Evolutionary conservation across 2,113 vertebrate species (phyloP).

Genomic region (Pomatostomus ruficeps): DNA sequence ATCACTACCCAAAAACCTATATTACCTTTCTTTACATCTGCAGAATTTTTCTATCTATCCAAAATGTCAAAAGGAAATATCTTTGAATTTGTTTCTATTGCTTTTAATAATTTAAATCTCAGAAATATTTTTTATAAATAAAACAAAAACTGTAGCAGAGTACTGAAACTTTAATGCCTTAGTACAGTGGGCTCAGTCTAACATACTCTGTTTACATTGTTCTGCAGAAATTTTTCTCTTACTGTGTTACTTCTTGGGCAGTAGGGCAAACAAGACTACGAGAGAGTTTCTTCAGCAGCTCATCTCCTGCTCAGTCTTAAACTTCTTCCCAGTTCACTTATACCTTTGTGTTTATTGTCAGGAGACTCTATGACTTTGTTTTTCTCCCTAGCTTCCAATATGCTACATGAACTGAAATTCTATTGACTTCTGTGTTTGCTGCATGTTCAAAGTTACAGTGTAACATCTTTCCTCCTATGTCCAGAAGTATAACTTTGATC

Average conservation of each 20-base stretch:
- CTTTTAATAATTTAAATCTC: slow-evolving; percentile 57
- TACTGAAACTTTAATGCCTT: slow-evolving; percentile 46
- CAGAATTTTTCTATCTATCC: slow-evolving; percentile 14
- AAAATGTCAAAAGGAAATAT: slow-evolving; percentile 39
- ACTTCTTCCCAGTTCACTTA: background rate
- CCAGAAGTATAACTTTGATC: background rate
- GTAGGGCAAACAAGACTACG: background rate
- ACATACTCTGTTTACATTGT: background rate
- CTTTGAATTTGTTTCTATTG: slow-evolving; percentile 50
- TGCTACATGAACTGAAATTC: background rate
- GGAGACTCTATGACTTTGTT: background rate
- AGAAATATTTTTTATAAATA: slow-evolving; percentile 61
- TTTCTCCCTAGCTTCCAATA: background rate
- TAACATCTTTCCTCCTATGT: background rate
- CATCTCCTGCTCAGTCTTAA: background rate
- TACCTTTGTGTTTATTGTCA: background rate
- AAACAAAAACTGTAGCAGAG: slow-evolving; percentile 44
- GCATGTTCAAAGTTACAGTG: background rate
- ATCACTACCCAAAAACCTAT: background rate
- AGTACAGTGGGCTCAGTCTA: background rate
- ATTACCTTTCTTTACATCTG: slow-evolving; percentile 33
- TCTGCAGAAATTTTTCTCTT: slow-evolving; percentile 33
- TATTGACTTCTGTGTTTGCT: background rate
- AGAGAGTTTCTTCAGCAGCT: background rate
- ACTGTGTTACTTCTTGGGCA: background rate